Evolutionary conservation across 1,140 invertebrate genomes (phyloP).

Genomic region (Melanaphis sacchari): DNA sequence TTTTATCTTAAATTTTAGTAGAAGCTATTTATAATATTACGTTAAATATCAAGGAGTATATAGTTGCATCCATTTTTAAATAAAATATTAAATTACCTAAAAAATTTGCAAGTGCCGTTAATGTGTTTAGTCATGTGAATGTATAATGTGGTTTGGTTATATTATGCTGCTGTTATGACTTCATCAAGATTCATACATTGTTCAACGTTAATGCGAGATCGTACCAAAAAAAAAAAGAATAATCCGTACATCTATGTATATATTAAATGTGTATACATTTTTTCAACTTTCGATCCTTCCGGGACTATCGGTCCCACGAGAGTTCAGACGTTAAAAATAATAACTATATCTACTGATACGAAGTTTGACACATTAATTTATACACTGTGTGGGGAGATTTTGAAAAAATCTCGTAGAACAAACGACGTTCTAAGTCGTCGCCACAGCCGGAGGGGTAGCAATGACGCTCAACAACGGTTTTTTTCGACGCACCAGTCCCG

Average conservation of each 20-base stretch:
- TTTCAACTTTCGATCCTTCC: not conserved
- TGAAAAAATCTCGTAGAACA: slow-evolving; percentile 10
- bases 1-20: not conserved
- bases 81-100: not conserved
- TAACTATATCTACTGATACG: slow-evolving; percentile 8
- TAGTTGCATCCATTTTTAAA: not conserved
- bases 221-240: not conserved
- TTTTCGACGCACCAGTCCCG: slow-evolving; percentile 18
- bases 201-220: not conserved
- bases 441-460: not conserved
- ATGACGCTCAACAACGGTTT: not conserved
- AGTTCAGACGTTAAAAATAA: slow-evolving; percentile 40
- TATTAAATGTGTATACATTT: not conserved
- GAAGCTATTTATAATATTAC: not conserved
- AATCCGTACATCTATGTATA: not conserved
- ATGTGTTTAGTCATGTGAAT: not conserved
- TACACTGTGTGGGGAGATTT: slow-evolving; percentile 34
- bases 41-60: not conserved
- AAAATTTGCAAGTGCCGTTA: not conserved
- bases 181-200: not conserved
- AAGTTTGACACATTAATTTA: slow-evolving; percentile 46
- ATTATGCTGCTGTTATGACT: not conserved
- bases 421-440: not conserved
- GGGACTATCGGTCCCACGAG: slow-evolving; percentile 41
- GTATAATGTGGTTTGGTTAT: not conserved